A percentile compares a stretch with the other conserved stretches of the same genome.
These are phyloP conservation scores for Mesaphorura yosii DNA, from an alignment of 1,140 invertebrate species.

Conservation along the genomic window DNA sequence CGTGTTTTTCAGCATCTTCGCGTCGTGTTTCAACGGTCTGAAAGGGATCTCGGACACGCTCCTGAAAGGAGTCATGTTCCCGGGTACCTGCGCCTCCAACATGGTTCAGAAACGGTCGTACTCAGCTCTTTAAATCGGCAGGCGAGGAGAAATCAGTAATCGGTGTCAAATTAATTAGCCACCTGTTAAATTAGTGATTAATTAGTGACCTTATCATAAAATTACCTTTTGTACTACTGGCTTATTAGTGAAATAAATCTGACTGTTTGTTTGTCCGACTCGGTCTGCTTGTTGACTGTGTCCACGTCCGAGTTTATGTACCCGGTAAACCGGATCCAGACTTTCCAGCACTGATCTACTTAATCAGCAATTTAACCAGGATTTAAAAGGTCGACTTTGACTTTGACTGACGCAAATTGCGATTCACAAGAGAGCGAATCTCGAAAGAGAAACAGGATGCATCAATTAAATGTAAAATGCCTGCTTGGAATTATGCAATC, in stretches of 20 bases:
- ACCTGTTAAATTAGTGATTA: background rate
- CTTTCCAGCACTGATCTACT: no score
- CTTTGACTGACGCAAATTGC: no score
- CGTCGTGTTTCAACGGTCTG: constrained; percentile 41
- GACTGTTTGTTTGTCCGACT: no score
- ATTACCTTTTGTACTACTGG: background rate
- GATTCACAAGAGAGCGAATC: no score
- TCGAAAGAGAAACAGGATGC: no score
- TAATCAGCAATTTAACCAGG: no score
- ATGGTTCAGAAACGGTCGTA: constrained; percentile 35
- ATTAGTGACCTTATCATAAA: background rate
- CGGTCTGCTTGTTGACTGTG: no score
- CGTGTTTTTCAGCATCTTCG: constrained; percentile 41
- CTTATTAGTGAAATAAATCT: background rate
- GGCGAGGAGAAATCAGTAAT: background rate
- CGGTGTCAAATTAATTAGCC: background rate
- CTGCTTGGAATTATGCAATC: no score
- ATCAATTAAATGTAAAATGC: no score
- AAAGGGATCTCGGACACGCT: constrained; percentile 35
- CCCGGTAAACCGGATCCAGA: no score
- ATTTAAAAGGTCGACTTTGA: no score
- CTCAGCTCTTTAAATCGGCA: constrained; percentile 8
- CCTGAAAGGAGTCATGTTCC: constrained; percentile 37
- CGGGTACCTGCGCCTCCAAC: constrained; percentile 36
- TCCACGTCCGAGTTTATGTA: no score